Evolutionary conservation across 2,113 vertebrate genomes (phyloP).

Genomic region (Syrmaticus mikado): DNA sequence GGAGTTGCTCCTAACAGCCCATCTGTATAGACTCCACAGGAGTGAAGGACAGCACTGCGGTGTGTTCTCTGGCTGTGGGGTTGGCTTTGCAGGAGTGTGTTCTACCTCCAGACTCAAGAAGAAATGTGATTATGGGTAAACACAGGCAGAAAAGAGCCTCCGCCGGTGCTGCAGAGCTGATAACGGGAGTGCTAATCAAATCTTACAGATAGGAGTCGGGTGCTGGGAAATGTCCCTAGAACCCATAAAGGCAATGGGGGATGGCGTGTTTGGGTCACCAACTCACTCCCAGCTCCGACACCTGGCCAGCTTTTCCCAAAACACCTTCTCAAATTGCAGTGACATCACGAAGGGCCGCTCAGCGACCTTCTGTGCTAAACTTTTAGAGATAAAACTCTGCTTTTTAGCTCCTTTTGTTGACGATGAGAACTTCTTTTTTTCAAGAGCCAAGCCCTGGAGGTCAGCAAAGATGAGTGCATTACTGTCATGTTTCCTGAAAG

Average conservation of each 20-base stretch:
- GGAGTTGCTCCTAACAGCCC: not conserved
- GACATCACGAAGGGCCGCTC: accelerated
- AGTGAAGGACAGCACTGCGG: accelerated
- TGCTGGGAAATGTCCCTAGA: not conserved
- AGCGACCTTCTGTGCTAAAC: not conserved
- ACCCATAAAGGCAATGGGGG: not conserved
- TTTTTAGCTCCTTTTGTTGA: not conserved
- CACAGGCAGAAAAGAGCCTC: not conserved
- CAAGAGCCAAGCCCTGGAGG: not conserved
- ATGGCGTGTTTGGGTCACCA: not conserved
- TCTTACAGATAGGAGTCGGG: accelerated
- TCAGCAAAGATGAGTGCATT: accelerated
- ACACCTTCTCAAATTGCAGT: not conserved
- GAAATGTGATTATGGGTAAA: not conserved
- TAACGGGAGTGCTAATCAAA: accelerated
- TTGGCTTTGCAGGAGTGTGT: not conserved
- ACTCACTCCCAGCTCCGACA: accelerated
- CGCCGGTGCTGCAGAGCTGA: not conserved
- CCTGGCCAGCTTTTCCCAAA: not conserved
- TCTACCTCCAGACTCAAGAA: accelerated
- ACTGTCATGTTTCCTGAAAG: not conserved
- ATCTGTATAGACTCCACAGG: not conserved
- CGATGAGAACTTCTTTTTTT: not conserved
- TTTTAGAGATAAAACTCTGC: not conserved
- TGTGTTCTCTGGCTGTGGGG: accelerated